Evolutionary conservation across 2,797 vertebrate species (phyloP), one percentile per base, ranked within the genome.

Genomic region (Bryconaethiops microstoma): DNA sequence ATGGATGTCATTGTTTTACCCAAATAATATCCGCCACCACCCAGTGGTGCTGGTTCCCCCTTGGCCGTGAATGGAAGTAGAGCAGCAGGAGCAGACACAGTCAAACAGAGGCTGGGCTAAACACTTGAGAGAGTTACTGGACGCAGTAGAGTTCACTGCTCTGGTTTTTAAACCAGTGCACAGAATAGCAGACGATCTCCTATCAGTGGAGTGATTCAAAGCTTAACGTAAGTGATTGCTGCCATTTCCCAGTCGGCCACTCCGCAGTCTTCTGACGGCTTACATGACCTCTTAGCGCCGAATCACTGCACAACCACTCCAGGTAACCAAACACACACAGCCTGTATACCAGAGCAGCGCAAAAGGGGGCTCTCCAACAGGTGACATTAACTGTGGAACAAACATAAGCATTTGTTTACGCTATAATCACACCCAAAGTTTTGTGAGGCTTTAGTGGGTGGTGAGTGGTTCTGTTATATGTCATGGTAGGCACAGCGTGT

Each of bases 281-380:
- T 79, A 84, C 79, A 86, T 92, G 91, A 92, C 91, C 89, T 90
- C 86, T 84, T 23, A 86, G 72, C 67, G 23, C 60, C 63, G 74
- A 85, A 83, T 86, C 88, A 87, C 70, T 72, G 78, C 81, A 80
- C 80, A 87, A 78, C 60, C 85, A 77, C 87, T 87, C 84, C 54
- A 68, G 21, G 55, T 77, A 73, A 55, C 50, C 48, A 71, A 69
- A 71, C 60, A 55, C 35, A 39, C 35, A 10, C 29, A 25, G 9
- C 14, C 70, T 74, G 19, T 25, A 50, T 70, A 65, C 23, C 29
- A 17, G 25, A 39, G 1, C 64, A 25, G 17, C 8, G 5, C 5
- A 40, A 39, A 21, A 12, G 23, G 29, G 29, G 50, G 68, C n/a
- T 50, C 35, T 65, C 17, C 25, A 5, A 9, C 13, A 40, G 35